phyloP scores from a whole-genome alignment of 2,797 vertebrate species.

The Enoplosus armatus region DNA sequence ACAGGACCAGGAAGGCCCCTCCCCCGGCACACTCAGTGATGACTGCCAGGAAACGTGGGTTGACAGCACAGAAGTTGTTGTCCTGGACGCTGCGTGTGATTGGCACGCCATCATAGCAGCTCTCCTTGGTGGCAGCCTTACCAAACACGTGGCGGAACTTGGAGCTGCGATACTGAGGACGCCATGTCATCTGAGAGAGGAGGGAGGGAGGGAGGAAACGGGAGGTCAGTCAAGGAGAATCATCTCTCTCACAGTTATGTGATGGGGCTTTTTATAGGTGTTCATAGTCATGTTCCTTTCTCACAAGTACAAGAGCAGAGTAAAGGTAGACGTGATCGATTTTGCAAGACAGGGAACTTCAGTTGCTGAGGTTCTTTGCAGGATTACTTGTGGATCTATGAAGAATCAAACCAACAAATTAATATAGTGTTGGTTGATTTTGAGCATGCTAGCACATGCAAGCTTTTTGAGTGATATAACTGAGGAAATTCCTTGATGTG shows the following conservation, averaged over 20 bases:
- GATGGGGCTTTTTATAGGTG: slow-evolving; percentile 25
- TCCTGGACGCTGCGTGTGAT: slow-evolving; percentile 94
- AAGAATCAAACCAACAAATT: background rate
- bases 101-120: slow-evolving; percentile 92
- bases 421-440: background rate
- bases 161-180: slow-evolving; percentile 92
- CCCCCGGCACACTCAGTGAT: slow-evolving; percentile 93
- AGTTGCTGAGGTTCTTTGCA: background rate
- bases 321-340: background rate
- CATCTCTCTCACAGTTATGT: slow-evolving; percentile 37
- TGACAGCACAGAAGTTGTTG: slow-evolving; percentile 94
- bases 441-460: background rate
- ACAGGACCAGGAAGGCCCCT: slow-evolving; percentile 92
- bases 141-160: slow-evolving; percentile 96
- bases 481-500: background rate
- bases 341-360: background rate
- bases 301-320: background rate
- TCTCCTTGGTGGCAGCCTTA: slow-evolving; percentile 91
- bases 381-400: background rate
- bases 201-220: slow-evolving; percentile 1
- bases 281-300: background rate
- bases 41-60: slow-evolving; percentile 93
- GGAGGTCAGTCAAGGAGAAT: slow-evolving; percentile 54
- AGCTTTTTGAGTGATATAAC: background rate
- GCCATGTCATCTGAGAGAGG: slow-evolving; percentile 93